Conservation (phyloP, 2,113 vertebrate species). For the Gasterosteus aculeatus region DNA sequence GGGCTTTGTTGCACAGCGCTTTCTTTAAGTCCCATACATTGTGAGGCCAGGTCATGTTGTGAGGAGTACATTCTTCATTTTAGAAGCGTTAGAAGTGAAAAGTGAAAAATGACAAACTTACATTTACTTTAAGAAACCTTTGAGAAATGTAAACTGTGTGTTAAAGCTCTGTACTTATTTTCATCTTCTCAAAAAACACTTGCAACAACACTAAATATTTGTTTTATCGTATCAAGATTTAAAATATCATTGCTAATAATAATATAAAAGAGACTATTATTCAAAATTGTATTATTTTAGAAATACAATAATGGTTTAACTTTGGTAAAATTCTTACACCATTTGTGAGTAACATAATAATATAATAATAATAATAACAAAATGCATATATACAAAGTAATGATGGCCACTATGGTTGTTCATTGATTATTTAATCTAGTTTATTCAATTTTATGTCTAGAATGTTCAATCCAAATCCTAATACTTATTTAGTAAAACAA, state of each 20-base stretch:
- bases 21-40: constrained; percentile 36
- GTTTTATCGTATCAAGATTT: neutral
- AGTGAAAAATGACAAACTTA: neutral
- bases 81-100: constrained; percentile 3
- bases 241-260: constrained; percentile 3
- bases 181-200: neutral
- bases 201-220: neutral
- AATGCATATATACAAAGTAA: neutral
- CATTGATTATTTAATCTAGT: neutral
- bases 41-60: constrained; percentile 34
- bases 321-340: neutral
- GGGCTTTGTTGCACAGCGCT: constrained; percentile 51
- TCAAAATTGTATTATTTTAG: neutral
- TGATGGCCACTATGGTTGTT: constrained; percentile 10
- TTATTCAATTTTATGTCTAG: neutral
- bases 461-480: neutral
- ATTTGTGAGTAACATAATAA: neutral
- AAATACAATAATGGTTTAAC: neutral
- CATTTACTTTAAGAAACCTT: constrained; percentile 24
- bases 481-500: constrained; percentile 12
- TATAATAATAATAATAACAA: neutral
- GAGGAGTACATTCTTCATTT: constrained; percentile 29
- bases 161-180: neutral
- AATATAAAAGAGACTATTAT: neutral
- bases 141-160: neutral